Percentiles rank a stretch among this genome's conserved stretches.
phyloP scores from a whole-genome alignment of 2,797 vertebrate genomes.

The Pogonophryne albipinna region DNA sequence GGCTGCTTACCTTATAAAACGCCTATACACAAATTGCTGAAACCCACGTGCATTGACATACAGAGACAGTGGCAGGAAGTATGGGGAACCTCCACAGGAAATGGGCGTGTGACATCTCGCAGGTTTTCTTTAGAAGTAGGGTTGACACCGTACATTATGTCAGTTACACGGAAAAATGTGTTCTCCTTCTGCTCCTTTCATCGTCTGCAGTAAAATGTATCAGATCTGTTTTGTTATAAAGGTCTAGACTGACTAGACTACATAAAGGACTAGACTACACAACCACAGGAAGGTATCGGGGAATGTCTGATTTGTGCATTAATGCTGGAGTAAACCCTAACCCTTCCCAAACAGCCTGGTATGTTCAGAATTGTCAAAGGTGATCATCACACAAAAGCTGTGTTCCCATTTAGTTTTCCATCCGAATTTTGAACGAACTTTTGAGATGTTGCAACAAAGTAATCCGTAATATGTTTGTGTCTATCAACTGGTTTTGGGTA shows the following conservation, averaged over 20 bases:
- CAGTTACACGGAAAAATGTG: no score
- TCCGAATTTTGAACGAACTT: no score
- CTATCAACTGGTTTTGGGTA: no score
- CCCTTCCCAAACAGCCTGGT: background rate
- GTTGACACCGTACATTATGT: constrained; percentile 22
- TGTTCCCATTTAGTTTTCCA: no score
- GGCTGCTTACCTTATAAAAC: background rate
- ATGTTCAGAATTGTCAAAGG: background rate
- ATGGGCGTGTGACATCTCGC: constrained; percentile 43
- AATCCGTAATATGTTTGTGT: no score
- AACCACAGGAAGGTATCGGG: background rate
- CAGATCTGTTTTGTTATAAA: background rate
- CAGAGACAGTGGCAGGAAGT: constrained; percentile 59
- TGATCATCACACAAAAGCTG: no score
- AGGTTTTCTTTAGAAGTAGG: constrained; percentile 52
- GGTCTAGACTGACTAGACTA: background rate
- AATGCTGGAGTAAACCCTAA: background rate
- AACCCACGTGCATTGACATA: constrained; percentile 1
- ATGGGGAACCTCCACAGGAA: constrained; percentile 71
- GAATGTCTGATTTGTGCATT: constrained; percentile 5
- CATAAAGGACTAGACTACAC: background rate
- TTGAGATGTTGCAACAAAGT: no score
- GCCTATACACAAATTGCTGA: background rate
- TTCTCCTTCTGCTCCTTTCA: constrained; percentile 6
- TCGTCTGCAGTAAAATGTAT: background rate